Base-by-base conservation (phyloP, 2,113 vertebrate genomes). In the Mesembrinibis cayennensis region DNA sequence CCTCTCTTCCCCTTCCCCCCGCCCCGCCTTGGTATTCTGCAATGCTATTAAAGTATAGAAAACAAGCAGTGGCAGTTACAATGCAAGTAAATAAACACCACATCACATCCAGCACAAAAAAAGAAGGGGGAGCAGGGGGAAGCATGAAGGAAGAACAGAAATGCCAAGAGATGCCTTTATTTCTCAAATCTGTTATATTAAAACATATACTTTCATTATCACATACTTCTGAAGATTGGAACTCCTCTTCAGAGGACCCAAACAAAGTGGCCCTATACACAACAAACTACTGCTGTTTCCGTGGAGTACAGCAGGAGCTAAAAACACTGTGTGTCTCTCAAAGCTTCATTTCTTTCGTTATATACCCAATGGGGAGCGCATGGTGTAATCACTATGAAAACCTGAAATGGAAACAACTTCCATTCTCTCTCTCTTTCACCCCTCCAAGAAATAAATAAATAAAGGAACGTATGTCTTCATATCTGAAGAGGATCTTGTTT, bases 11-110 rank as follows among this genome's bases (percentile, higher is more conserved):
- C 12, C 11, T 32, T 62, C 7, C 13, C 6, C 9, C 15, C 13
- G 4, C 9, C 15, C 4, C 0, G 0, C 8, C 20, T 9, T 45
- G 27, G 56, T 67, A 47, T n/a, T 55, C 50, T 40, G 11, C 9
- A 67, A 42, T 25, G 30, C 9, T 58, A 22, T 16, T 36, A 6
- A 66, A 72, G 21, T 30, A 42, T 1, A 34, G 30, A 80, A 93
- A 82, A 67, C n/a, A 58, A 62, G 42, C 21, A 77, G 32, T 19
- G 21, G 45, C 29, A 73, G 52, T 34, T 61, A 53, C 20, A 66
- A 27, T 29, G 7, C 20, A 78, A 52, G 40, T 34, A 81, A 84
- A 44, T 36, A n/a, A 70, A 67, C 15, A 45, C 4, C 25, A 40
- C 34, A 40, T 47, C 32, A 73, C 15, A 47, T 55, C 32, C 58